Evolutionary conservation across 1,140 invertebrate genomes (phyloP).

Genomic region (Nasonia longicornis): DNA sequence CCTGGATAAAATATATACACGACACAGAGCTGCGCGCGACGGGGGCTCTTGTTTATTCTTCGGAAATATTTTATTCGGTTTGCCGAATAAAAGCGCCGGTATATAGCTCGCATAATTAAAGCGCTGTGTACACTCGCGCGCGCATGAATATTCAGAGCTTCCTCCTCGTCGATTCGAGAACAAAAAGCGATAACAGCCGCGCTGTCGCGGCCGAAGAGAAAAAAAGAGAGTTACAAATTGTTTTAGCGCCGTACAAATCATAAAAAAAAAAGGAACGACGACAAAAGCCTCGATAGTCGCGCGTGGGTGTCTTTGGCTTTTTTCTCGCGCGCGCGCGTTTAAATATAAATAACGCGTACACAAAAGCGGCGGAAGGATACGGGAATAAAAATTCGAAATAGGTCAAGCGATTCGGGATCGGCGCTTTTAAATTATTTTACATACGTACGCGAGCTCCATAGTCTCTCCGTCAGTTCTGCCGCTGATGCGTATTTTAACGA

Average conservation of each 20-base stretch:
- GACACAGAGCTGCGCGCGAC: not conserved
- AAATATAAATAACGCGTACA: no score
- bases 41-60: not conserved
- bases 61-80: not conserved
- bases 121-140: not conserved
- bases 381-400: no score
- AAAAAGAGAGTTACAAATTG: constrained; percentile 11
- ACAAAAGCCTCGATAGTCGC: no score
- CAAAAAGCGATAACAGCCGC: not conserved
- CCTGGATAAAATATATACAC: not conserved
- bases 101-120: not conserved
- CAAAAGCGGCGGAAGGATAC: no score
- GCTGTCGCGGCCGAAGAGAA: not conserved
- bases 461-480: not conserved
- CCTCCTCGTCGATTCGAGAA: not conserved
- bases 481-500: constrained; percentile 32
- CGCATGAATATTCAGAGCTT: not conserved
- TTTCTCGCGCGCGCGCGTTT: no score
- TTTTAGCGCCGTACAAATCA: constrained; percentile 12
- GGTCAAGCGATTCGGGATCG: not conserved
- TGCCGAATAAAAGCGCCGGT: not conserved
- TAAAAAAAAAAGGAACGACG: not conserved
- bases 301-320: no score
- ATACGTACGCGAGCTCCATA: not conserved
- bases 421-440: constrained; percentile 21